Evolutionary conservation across 2,797 vertebrate species (phyloP).

Genomic region (Enoplosus armatus): DNA sequence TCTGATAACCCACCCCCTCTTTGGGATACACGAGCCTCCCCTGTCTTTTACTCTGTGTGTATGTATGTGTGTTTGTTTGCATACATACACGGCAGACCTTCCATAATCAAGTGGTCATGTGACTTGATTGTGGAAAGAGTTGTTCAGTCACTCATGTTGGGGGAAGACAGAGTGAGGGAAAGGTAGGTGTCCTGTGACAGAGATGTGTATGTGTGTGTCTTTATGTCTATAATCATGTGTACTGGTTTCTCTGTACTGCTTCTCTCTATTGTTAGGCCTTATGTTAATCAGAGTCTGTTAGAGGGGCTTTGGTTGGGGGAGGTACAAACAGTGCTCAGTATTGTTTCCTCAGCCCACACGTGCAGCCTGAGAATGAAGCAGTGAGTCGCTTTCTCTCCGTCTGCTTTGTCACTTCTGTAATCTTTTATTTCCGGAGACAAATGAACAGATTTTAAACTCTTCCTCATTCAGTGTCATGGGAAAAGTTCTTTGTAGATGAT

Average conservation of each 20-base stretch:
- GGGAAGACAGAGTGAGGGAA: conserved; percentile 32
- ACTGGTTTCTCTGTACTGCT: conserved; percentile 38
- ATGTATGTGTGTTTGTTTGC: conserved; percentile 23
- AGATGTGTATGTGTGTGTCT: not conserved
- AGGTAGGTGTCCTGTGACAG: conserved; percentile 32
- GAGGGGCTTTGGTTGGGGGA: conserved; percentile 68
- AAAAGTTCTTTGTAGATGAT: conserved; percentile 69
- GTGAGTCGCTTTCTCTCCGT: conserved; percentile 60
- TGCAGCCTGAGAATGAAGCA: conserved; percentile 73
- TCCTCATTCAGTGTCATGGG: conserved; percentile 53
- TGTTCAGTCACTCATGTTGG: conserved; percentile 25
- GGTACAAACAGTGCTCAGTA: conserved; percentile 75
- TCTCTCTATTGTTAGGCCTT: conserved; percentile 74
- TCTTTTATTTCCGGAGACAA: conserved; percentile 37
- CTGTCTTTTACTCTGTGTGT: conserved; percentile 23
- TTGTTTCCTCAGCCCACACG: conserved; percentile 79
- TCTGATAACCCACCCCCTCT: conserved; percentile 58
- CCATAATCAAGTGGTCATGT: conserved; percentile 64
- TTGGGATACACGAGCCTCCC: conserved; percentile 52
- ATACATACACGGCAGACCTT: conserved; percentile 39
- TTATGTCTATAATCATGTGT: conserved; percentile 33
- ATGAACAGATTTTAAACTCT: conserved; percentile 47
- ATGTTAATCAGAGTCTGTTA: conserved; percentile 76
- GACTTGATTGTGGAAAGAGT: conserved; percentile 49
- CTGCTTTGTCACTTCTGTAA: conserved; percentile 49